Base-by-base conservation (phyloP, 2,888 invertebrate genomes). In the Elmis aenea region DNA sequence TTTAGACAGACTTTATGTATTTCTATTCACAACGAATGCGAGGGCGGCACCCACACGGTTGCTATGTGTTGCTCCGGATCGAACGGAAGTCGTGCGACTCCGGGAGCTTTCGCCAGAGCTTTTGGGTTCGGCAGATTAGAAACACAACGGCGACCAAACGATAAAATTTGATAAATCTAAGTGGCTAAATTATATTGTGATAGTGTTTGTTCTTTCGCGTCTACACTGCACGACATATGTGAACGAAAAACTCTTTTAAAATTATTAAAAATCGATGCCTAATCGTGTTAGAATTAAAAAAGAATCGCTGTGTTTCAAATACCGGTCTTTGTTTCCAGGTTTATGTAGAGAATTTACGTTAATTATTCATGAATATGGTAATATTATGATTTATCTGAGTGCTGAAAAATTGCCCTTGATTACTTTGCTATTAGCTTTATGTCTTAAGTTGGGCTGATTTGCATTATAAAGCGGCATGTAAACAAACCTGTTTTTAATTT, bases 31-130 rank as follows among this genome's bases (percentile, higher is more conserved):
- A 24, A 33, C 26, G 42, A 44, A 42, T 41, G 38, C 29, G 55
- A 55, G 57, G 57, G 55, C 55, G 55, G 53, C 46, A 55, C 55
- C 55, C 57, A 49, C 42, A 43, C 48, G 51, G 63, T 65, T 64
- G 64, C 63, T 62, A 64, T 62, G 64, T 64, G 63, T 62, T 62
- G 64, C 62, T 62, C 51, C 46, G 58, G 65, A 66, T 66, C 64
- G 65, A 65, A 65, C 50, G 42, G 33, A 43, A 44, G 47, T 66
- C 66, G 66, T 51, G 41, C 25, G 45, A 46, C 40, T 53, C 55
- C 65, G 64, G 37, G 22, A 50, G 48, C 49, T 50, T 53, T 54
- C 60, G 58, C 38, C 23, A 30, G 48, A 57, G 55, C 54, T 55
- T 46, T 57, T 51, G 41, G 51, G 51, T 49, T 57, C 54, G 56